Conservation (phyloP, 2,888 invertebrate genomes). For the Phalera bucephala region DNA sequence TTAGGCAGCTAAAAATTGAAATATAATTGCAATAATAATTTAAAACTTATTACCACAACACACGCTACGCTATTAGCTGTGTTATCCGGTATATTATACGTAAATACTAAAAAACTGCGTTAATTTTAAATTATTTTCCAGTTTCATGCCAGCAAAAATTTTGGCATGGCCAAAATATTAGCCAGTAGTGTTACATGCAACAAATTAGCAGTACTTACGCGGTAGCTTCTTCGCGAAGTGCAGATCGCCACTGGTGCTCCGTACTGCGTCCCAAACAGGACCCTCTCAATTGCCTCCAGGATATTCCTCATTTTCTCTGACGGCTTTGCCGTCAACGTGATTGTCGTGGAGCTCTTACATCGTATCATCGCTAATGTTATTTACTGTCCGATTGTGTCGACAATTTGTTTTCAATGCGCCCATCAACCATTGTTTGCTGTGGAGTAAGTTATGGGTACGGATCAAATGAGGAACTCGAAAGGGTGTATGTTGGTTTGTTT, state of each 20-base stretch:
- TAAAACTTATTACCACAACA: too few species aligned
- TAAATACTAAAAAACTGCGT: too few species aligned
- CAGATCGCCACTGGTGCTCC: slow-evolving; percentile 32
- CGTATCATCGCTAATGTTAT: slow-evolving; percentile 51
- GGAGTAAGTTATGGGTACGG: slow-evolving; percentile 5
- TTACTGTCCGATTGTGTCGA: slow-evolving; percentile 35
- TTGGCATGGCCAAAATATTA: too few species aligned
- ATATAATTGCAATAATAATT: too few species aligned
- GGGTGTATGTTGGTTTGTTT: too few species aligned
- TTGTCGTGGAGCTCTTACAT: slow-evolving; percentile 54
- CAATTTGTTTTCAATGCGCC: slow-evolving; percentile 34
- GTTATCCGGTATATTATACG: too few species aligned
- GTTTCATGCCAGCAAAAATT: too few species aligned
- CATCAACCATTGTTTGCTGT: slow-evolving; percentile 20
- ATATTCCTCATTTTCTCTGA: slow-evolving; percentile 67
- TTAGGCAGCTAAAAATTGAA: too few species aligned
- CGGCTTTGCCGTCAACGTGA: slow-evolving; percentile 33
- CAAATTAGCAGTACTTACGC: slow-evolving; percentile 15
- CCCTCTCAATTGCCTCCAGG: slow-evolving; percentile 68
- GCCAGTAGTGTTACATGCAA: too few species aligned
- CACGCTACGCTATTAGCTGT: too few species aligned
- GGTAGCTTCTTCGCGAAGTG: slow-evolving; percentile 27
- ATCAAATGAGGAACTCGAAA: too few species aligned
- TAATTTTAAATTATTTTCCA: too few species aligned
- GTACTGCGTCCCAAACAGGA: slow-evolving; percentile 27